Evolutionary conservation across 2,888 invertebrate species (phyloP).

Genomic region (Aspidiotus destructor): DNA sequence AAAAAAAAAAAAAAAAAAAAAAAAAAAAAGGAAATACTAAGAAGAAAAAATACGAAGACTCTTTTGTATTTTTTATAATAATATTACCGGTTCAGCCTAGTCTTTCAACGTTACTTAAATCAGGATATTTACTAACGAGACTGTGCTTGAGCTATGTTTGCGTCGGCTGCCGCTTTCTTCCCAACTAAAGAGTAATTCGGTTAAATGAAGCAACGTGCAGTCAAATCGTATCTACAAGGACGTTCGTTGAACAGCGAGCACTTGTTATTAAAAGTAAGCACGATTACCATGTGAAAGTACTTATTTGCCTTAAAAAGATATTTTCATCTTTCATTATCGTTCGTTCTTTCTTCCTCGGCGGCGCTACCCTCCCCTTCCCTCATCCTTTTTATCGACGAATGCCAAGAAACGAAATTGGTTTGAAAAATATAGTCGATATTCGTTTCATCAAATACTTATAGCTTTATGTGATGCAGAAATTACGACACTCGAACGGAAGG

Average conservation of each 20-base stretch:
- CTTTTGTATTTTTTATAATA: constrained; percentile 2
- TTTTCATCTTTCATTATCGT: constrained; percentile 4
- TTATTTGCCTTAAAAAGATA: constrained; percentile 4
- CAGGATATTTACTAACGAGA: constrained; percentile 1
- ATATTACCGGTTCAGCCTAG: background rate
- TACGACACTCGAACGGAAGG: no score
- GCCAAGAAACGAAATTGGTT: no score
- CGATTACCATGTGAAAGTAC: constrained; percentile 4
- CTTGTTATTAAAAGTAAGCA: constrained; percentile 2
- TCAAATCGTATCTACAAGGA: constrained; percentile 1
- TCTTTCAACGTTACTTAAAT: background rate
- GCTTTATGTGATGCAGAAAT: no score
- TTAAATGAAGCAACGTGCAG: background rate
- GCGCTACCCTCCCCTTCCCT: background rate
- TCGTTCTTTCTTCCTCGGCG: background rate
- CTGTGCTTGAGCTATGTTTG: background rate
- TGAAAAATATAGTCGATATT: no score
- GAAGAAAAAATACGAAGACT: background rate
- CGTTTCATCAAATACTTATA: no score
- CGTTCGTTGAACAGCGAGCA: background rate
- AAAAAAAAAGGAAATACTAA: background rate
- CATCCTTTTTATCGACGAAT: background rate
- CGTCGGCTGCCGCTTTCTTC: no score
- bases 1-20: no score
- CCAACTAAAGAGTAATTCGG: background rate